Conservation (phyloP, 2,888 invertebrate genomes). For the Falcaria lacertinaria region DNA sequence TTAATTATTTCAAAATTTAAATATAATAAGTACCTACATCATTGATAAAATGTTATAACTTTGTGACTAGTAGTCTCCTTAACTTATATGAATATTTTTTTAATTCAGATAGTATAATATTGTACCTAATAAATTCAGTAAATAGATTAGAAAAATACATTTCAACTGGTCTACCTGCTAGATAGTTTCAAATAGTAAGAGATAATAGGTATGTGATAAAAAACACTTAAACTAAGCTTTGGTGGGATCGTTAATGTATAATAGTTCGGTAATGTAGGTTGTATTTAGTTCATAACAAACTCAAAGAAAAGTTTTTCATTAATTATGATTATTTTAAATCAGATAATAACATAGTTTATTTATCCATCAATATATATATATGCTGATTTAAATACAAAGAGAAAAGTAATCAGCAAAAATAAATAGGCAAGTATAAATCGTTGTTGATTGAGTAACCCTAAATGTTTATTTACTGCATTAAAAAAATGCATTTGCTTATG, state of each 20-base stretch:
- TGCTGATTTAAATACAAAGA: constrained; percentile 2
- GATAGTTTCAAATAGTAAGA: constrained; percentile 30
- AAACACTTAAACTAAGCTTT: constrained; percentile 74
- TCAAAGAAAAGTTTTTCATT: not conserved
- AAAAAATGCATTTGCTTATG: not conserved
- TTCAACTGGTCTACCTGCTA: constrained; percentile 36
- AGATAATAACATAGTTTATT: too few species aligned
- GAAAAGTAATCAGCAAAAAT: constrained; percentile 2
- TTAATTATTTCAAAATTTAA: not conserved
- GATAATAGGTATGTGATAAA: constrained; percentile 41
- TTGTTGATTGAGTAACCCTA: not conserved
- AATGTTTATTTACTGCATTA: not conserved
- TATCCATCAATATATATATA: not conserved
- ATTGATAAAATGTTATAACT: not conserved
- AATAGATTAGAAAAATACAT: constrained; percentile 42
- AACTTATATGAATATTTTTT: not conserved
- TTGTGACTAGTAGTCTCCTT: constrained; percentile 1
- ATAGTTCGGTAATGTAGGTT: constrained; percentile 56
- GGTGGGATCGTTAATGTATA: constrained; percentile 74
- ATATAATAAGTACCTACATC: not conserved
- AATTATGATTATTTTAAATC: not conserved
- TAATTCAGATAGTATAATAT: not conserved
- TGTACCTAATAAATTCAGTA: constrained; percentile 4
- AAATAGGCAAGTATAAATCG: constrained; percentile 8
- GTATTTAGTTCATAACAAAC: constrained; percentile 11